A percentile compares a stretch with the other conserved stretches of the same genome.
phyloP scores from a whole-genome alignment of 1,140 invertebrate genomes.

The Solenopsis invicta region DNA sequence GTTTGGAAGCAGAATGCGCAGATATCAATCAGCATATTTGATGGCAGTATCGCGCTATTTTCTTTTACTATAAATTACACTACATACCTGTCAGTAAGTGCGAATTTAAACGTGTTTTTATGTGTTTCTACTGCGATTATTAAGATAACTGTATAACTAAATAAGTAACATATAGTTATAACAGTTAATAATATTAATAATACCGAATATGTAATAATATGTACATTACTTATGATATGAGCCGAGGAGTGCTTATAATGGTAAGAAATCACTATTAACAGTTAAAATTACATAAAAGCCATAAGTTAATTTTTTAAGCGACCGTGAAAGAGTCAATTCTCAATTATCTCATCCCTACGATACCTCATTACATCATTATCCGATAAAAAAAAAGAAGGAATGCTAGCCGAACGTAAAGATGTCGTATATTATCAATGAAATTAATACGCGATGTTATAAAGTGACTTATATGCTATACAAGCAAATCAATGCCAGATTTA shows the following conservation, averaged over 20 bases:
- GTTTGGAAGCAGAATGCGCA: not conserved
- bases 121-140: constrained; percentile 62
- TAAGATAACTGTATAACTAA: constrained; percentile 64
- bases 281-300: constrained; percentile 61
- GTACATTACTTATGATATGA: constrained; percentile 71
- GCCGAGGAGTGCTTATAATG: constrained; percentile 65
- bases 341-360: constrained; percentile 67
- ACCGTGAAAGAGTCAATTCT: constrained; percentile 60
- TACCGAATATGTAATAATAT: constrained; percentile 52
- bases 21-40: not conserved
- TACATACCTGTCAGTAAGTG: constrained; percentile 53
- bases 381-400: constrained; percentile 64
- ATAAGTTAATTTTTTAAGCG: constrained; percentile 72
- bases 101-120: constrained; percentile 56
- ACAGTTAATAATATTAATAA: constrained; percentile 48
- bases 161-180: constrained; percentile 53
- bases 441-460: constrained; percentile 61
- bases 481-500: constrained; percentile 75
- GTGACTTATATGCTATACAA: constrained; percentile 18
- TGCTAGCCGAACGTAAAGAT: constrained; percentile 77
- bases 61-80: constrained; percentile 56
- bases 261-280: constrained; percentile 67
- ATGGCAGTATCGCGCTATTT: constrained; percentile 13
- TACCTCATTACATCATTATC: constrained; percentile 82
- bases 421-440: constrained; percentile 46